Evolutionary conservation across 2,888 invertebrate species (phyloP).

Genomic region (Cancer borealis): DNA sequence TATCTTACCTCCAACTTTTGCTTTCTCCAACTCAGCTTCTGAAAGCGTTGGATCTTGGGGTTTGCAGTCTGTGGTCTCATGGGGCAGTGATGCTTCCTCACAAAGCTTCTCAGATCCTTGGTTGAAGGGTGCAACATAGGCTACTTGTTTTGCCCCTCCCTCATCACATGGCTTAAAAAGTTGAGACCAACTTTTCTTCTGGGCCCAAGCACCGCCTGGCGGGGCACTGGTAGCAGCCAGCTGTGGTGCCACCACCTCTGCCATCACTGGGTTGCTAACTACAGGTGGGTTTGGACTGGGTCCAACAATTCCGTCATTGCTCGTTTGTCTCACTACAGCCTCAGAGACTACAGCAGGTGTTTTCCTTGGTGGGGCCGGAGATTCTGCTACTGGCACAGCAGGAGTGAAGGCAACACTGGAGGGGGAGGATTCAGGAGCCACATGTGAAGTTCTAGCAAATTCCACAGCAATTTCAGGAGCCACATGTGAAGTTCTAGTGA

Average conservation of each 20-base stretch:
- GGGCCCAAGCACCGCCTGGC: constrained; percentile 75
- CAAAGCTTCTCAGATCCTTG: constrained; percentile 64
- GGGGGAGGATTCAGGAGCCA: constrained; percentile 15
- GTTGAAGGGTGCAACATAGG: constrained; percentile 74
- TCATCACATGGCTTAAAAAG: constrained; percentile 72
- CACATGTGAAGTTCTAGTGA: constrained; percentile 59
- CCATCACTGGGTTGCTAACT: constrained; percentile 41
- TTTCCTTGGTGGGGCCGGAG: background rate
- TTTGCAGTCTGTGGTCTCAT: constrained; percentile 5
- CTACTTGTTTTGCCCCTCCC: constrained; percentile 69
- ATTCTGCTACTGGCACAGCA: background rate
- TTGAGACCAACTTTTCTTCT: constrained; percentile 76
- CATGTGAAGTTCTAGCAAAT: constrained; percentile 49
- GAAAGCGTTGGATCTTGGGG: constrained; percentile 40
- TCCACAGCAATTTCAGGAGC: constrained; percentile 62
- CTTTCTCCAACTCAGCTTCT: constrained; percentile 72
- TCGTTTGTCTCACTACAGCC: background rate
- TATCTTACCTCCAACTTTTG: constrained; percentile 75
- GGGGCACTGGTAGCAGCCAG: constrained; percentile 34
- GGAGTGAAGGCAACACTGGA: constrained; percentile 23
- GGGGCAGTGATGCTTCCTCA: constrained; percentile 34
- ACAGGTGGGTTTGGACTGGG: constrained; percentile 40
- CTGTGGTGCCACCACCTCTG: constrained; percentile 48
- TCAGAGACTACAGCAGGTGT: constrained; percentile 32
- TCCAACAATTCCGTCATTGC: constrained; percentile 21